Evolutionary conservation across 2,113 vertebrate genomes (phyloP), one percentile per base, ranked within the genome.

Genomic region (Macroglossus sobrinus): DNA sequence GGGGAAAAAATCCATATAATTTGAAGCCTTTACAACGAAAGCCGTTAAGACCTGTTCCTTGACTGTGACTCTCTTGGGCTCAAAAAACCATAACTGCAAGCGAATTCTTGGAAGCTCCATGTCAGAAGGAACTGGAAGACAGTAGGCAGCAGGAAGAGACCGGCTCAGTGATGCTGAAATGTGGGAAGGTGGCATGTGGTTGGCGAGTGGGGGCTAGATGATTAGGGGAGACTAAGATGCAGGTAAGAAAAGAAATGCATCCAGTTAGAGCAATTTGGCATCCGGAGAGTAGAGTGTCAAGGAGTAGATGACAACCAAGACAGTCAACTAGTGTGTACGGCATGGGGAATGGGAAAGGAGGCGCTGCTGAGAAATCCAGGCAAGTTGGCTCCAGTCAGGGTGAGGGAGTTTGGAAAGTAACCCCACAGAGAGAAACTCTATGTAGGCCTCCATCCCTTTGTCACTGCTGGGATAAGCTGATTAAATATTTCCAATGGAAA

Each of bases 11-110:
- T 86, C 66, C 38, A 30, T 95, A 75, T 47, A 63, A 91, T 68
- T 90, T 68, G 33, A 90, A 96, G 63, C 22, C 43, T 96, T 97
- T 57, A 53, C 76, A 82, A 76, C 59, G 66, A 75, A 72, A 88
- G 91, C 33, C 4, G 50, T 0, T 53, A 86, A 81, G 79, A 79
- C 74, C 45, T 68, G 12, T 87, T 84, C n/a, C 43, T 90, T 6
- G 5, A 13, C n/a, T 33, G 38, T 4, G 4, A 38, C 4, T 0
- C 26, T 47, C 40, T 40, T 45, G 40, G 43, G 57, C 64, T 59
- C 21, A 21, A 61, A 84, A 84, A 66, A n/a, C 40, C 16, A 3
- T 57, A 24, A 30, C 26, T 14, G 12, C 22, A 38, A 61, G 30
- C 1, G 1, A 0, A 2, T 38, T 64, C 35, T 30, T n/a, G 24